Base-by-base conservation (phyloP, 2,888 invertebrate genomes). In the Mesoligia furuncula region DNA sequence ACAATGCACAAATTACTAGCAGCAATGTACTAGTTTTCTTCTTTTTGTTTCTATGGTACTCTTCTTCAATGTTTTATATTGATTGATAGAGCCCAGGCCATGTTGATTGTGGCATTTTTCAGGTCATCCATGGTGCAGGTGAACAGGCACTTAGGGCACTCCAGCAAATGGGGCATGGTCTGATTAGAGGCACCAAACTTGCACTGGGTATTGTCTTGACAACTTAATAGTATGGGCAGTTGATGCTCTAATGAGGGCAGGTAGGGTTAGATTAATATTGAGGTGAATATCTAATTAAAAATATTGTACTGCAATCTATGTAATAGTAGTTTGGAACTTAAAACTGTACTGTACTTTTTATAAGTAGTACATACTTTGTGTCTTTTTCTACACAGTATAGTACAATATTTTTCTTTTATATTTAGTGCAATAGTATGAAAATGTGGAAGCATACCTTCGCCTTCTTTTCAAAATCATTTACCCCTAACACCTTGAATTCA, bases 401-500 rank as follows among this genome's bases (percentile, higher is more conserved):
- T 31, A 31, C 15, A 48, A 36, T 36, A 6, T 17, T 36, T 51
- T 36, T 17, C 0, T 31, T 31, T 31, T 36, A 31, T n/a, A 57
- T 57, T 57, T 39, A n/a, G 7, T n/a, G 7, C 39, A 39, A 20
- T 39, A 39, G 17, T 31, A 51, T 48, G 1, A 75, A 20, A 36
- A 27, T 42, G 24, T 61, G 15, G 24, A 51, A 42, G 8, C 15
- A 64, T 74, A 97, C 97, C 92, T 97, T 97, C 4, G 90, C 85
- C 84, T 96, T 97, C 88, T 97, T 97, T 86, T 95, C 95, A 91
- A 97, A 97, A 78, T 97, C 97, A 88, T 97, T 97, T 75, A 95
- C 97, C 11, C 98, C 98, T 71, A 98, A 95, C 36, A 98, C 97
- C 90, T 98, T 98, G 90, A 98, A 98, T 87, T 97, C 96, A 76